Base-by-base conservation (phyloP, 2,113 vertebrate species). In the Amphiprion ocellaris region DNA sequence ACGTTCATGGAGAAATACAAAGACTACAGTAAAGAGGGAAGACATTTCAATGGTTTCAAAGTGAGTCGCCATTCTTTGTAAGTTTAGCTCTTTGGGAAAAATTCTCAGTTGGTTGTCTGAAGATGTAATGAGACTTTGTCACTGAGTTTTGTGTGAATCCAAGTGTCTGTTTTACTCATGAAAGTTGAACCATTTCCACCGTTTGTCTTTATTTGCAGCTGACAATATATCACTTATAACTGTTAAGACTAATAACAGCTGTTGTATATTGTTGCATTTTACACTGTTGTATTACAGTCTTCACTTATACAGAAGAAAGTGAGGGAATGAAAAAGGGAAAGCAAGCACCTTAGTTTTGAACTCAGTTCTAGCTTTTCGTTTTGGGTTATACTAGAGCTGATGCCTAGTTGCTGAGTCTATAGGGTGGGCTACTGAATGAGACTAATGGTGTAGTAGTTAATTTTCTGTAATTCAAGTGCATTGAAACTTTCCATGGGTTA, bases 1-100 rank as follows among this genome's bases (percentile, higher is more conserved):
- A 67, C 60, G 76, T 77, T 81, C 56, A 62, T 65, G 21, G 24
- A 21, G 19, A 77, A 79, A 69, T 0, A 76, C 70, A 86, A 81
- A 78, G 72, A 58, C 30, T 33, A 33, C 49, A 64, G 39, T 4
- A 30, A 54, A 9, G 11, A 14, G 21, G 26, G 46, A 10, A 44
- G 44, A 41, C 28, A 41, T n/a, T 71, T 62, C 58, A 52, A 26
- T 2, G 5, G 41, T 53, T 71, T 54, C 33, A 63, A 47, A 72
- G 3, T 0, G 1, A 16, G 23, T 10, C 44, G 11, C 60, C n/a
- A 11, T 52, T 55, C 19, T 26, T 37, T 44, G 26, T 24, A 2
- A 62, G 12, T 37, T 17, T 5, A 17, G 44, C 19, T 60, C 2
- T 11, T 68, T 41, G 10, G 24, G 19, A 41, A 55, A 55, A 16